Percentiles rank a stretch among this genome's conserved stretches.
These are phyloP conservation scores for Lasioglossum malachurum DNA, from an alignment of 2,888 invertebrate species.

Conservation along the genomic window DNA sequence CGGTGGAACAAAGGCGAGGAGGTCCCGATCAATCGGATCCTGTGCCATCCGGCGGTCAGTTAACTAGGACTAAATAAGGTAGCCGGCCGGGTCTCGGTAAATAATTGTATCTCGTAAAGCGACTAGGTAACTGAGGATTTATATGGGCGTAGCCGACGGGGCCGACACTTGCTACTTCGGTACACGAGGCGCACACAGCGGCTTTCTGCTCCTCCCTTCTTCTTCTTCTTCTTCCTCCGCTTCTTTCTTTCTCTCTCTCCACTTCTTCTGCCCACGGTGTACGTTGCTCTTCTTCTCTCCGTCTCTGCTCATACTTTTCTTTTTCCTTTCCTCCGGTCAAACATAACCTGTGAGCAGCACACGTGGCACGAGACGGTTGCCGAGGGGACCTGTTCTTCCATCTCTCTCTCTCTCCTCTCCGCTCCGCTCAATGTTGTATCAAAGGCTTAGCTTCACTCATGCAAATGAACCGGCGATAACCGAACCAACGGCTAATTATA, in stretches of 20 bases:
- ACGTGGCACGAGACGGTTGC: conserved; percentile 60
- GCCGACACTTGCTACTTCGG: conserved; percentile 77
- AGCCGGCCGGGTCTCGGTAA: conserved; percentile 72
- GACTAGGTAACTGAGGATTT: conserved; percentile 79
- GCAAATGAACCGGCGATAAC: conserved; percentile 62
- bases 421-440: conserved; percentile 48
- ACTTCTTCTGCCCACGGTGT: conserved; percentile 24
- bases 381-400: conserved; percentile 34
- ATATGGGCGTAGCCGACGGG: conserved; percentile 80
- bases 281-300: conserved; percentile 28
- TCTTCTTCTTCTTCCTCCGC: conserved; percentile 9
- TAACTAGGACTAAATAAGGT: conserved; percentile 80
- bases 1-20: conserved; percentile 52
- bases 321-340: conserved; percentile 53
- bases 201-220: conserved; percentile 47
- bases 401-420: too few species aligned
- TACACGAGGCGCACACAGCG: conserved; percentile 63
- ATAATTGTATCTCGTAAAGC: conserved; percentile 80
- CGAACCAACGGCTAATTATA: conserved; percentile 43
- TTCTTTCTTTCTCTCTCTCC: not conserved
- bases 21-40: conserved; percentile 72
- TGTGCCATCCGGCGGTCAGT: conserved; percentile 72
- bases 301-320: conserved; percentile 15
- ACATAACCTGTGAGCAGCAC: conserved; percentile 64
- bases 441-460: conserved; percentile 56